Evolutionary conservation across 2,888 invertebrate genomes (phyloP).

Genomic region (Caenorhabditis virilis): DNA sequence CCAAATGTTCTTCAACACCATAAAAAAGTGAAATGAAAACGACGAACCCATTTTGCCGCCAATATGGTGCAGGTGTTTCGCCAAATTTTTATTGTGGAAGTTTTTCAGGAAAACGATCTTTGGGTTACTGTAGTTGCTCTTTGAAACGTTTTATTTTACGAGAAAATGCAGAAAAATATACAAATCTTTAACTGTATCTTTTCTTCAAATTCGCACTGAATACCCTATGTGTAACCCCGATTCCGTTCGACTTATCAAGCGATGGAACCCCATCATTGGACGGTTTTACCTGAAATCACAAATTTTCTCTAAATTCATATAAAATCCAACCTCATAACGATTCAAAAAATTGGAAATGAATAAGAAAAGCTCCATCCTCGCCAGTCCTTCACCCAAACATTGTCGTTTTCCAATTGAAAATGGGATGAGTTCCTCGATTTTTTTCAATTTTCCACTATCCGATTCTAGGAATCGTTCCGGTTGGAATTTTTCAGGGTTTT

Average conservation of each 20-base stretch:
- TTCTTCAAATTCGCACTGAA: no score
- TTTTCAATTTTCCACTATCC: constrained; percentile 48
- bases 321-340: constrained; percentile 32
- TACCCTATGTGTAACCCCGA: not conserved
- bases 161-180: no score
- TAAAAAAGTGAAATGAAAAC: no score
- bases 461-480: constrained; percentile 41
- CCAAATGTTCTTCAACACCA: no score
- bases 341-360: constrained; percentile 43
- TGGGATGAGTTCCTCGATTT: constrained; percentile 34
- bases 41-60: no score
- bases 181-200: no score
- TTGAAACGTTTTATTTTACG: no score
- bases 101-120: no score
- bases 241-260: not conserved
- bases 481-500: constrained; percentile 24
- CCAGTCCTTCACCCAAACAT: constrained; percentile 44
- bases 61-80: no score
- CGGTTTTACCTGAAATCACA: not conserved
- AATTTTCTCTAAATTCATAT: no score
- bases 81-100: no score
- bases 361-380: constrained; percentile 43
- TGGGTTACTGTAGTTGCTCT: no score
- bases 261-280: not conserved
- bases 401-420: constrained; percentile 43